Evolutionary conservation across 2,113 vertebrate genomes (phyloP).

Genomic region (Redunca redunca): DNA sequence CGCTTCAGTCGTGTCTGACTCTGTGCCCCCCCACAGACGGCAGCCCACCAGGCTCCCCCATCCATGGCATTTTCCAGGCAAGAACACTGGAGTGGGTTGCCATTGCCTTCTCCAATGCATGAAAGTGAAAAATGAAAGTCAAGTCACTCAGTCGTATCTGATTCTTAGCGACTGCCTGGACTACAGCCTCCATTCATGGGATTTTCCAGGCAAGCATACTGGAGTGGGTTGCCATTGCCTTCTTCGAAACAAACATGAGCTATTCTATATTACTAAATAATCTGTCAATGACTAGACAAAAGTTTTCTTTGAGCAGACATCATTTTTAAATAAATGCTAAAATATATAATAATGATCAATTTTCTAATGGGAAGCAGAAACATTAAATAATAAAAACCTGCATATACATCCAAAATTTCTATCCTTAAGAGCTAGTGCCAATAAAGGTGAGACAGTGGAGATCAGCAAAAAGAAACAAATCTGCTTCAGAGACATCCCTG

Average conservation of each 20-base stretch:
- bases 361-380: not conserved
- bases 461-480: not conserved
- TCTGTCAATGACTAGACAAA: not conserved
- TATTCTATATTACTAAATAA: not conserved
- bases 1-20: not conserved
- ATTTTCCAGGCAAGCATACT: not conserved
- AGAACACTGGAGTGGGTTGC: not conserved
- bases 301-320: not conserved
- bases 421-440: not conserved
- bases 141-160: not conserved
- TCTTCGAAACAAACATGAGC: not conserved
- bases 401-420: not conserved
- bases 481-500: not conserved
- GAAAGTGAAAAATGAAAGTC: not conserved
- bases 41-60: not conserved
- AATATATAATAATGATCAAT: not conserved
- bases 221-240: not conserved
- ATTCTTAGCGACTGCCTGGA: not conserved
- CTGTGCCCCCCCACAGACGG: fast-evolving
- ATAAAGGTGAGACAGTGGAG: not conserved
- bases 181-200: not conserved
- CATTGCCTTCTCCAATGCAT: not conserved
- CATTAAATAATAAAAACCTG: not conserved
- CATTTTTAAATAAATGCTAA: not conserved
- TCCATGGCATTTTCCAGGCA: not conserved